These are phyloP conservation scores for Halyomorpha halys DNA, from an alignment of 1,140 invertebrate species.

Conservation along the genomic window DNA sequence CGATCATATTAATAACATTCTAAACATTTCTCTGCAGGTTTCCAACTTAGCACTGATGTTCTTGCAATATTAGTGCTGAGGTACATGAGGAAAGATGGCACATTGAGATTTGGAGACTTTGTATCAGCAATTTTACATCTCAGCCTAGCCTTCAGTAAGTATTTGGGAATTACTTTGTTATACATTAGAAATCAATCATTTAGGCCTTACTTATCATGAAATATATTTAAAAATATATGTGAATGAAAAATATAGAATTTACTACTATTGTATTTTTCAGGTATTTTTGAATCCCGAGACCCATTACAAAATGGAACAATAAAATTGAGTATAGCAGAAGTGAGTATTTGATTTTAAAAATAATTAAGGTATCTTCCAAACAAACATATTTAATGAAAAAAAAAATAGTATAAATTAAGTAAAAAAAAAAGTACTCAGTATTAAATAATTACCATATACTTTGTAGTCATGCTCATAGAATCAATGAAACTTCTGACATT, in stretches of 20 bases:
- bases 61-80: constrained; percentile 69
- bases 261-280: constrained; percentile 40
- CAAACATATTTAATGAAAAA: background rate
- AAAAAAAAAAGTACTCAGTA: no score
- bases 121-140: constrained; percentile 81
- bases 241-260: no score
- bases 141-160: constrained; percentile 75
- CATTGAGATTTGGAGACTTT: constrained; percentile 84
- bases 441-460: no score
- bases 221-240: no score
- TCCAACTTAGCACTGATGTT: constrained; percentile 73
- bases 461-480: no score
- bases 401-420: no score
- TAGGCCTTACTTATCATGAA: no score
- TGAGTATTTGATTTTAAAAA: constrained; percentile 36
- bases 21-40: constrained; percentile 43
- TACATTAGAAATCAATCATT: background rate
- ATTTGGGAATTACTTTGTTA: background rate
- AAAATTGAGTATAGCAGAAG: constrained; percentile 68
- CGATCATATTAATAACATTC: no score
- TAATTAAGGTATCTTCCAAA: constrained; percentile 12
- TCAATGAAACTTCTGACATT: no score
- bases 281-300: constrained; percentile 70
- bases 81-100: constrained; percentile 88
- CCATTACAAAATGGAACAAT: constrained; percentile 70